Evolutionary conservation across 2,888 invertebrate genomes (phyloP).

Genomic region (Mythimna vitellina): DNA sequence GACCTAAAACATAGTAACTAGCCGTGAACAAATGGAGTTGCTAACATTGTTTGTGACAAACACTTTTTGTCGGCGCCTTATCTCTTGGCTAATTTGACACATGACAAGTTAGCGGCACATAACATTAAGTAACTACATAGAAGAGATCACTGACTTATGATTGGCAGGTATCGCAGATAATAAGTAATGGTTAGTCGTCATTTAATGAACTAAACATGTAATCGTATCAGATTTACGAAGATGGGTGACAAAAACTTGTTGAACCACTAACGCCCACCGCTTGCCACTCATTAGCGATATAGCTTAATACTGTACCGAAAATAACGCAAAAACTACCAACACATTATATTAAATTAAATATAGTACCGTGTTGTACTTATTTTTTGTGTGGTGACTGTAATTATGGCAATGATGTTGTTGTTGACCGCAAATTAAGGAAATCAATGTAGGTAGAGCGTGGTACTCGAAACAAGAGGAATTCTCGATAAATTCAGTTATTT

Average conservation of each 20-base stretch:
- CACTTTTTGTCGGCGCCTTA: constrained; percentile 58
- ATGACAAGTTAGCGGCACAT: constrained; percentile 53
- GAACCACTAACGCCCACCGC: constrained; percentile 60
- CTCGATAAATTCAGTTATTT: constrained; percentile 59
- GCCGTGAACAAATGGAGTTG: constrained; percentile 32
- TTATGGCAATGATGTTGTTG: constrained; percentile 48
- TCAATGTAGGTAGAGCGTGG: constrained; percentile 46
- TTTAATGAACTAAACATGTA: constrained; percentile 77
- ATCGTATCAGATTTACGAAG: constrained; percentile 61
- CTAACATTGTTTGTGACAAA: constrained; percentile 32
- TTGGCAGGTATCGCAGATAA: constrained; percentile 74
- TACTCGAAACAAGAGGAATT: constrained; percentile 55
- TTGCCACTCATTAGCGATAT: constrained; percentile 55
- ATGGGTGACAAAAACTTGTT: constrained; percentile 61
- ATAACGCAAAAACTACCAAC: constrained; percentile 36
- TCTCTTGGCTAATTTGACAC: constrained; percentile 63
- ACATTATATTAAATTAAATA: constrained; percentile 52
- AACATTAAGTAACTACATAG: constrained; percentile 42
- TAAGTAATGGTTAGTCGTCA: constrained; percentile 67
- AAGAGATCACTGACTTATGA: constrained; percentile 77
- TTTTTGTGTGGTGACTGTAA: constrained; percentile 35
- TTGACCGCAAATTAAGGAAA: constrained; percentile 58
- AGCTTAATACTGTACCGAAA: constrained; percentile 52
- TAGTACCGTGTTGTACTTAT: constrained; percentile 29
- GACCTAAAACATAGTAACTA: constrained; percentile 16